A percentile compares a stretch with the other conserved stretches of the same genome.
These are phyloP conservation scores for Brachionus rubens DNA, from an alignment of 1,140 invertebrate genomes.

Conservation along the genomic window DNA sequence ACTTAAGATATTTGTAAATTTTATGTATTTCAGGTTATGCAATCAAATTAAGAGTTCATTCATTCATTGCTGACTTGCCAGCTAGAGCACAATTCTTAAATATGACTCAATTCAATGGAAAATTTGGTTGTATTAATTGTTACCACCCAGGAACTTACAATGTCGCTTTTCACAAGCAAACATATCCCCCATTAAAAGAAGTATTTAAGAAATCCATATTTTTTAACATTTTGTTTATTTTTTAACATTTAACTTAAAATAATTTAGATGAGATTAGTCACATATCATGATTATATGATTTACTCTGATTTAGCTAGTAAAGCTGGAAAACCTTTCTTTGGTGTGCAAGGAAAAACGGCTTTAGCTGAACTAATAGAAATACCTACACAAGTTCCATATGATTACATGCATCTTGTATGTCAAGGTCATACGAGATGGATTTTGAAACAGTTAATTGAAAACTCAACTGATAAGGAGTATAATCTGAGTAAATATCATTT, in stretches of 20 bases:
- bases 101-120: not conserved
- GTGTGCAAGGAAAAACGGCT: not conserved
- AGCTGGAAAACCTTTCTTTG: not conserved
- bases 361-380: not conserved
- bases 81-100: not conserved
- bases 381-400: not conserved
- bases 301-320: not conserved
- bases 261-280: not conserved
- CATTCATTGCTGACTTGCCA: not conserved
- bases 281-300: not conserved
- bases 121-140: not conserved
- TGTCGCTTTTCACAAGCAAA: not conserved
- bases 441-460: not conserved
- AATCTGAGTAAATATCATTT: not conserved
- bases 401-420: not conserved
- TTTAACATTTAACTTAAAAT: not conserved
- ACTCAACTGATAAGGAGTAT: not conserved
- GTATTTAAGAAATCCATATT: not conserved
- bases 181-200: not conserved
- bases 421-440: not conserved
- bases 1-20: no score
- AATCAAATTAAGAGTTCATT: not conserved
- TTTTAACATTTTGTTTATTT: not conserved
- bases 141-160: not conserved
- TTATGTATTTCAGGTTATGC: no score